phyloP scores from a whole-genome alignment of 2,113 vertebrate genomes.

The Silurus glanis region DNA sequence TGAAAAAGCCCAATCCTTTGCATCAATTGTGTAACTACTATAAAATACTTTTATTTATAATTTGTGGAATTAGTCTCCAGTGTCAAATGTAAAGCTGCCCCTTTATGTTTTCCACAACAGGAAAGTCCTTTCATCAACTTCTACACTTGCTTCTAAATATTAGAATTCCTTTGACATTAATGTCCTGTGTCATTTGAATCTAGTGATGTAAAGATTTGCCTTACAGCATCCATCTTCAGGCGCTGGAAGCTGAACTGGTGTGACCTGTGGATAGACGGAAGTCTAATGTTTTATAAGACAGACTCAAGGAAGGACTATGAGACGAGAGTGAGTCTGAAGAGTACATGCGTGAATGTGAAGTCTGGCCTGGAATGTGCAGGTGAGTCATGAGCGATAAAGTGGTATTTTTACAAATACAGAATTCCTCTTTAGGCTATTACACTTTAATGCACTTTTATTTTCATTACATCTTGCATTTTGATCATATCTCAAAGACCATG shows the following conservation, averaged over 20 bases:
- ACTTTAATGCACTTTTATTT: neutral
- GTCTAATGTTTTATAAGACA: constrained; percentile 84
- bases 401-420: neutral
- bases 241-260: constrained; percentile 98
- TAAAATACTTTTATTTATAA: neutral
- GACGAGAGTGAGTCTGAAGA: constrained; percentile 79
- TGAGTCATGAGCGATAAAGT: constrained; percentile 51
- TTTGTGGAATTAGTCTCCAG: neutral
- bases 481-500: neutral
- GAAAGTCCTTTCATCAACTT: neutral
- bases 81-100: neutral
- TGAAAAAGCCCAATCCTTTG: neutral
- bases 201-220: neutral
- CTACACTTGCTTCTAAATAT: neutral
- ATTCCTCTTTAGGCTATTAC: neutral
- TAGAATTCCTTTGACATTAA: neutral
- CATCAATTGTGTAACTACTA: neutral
- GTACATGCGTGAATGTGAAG: constrained; percentile 77
- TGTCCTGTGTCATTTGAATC: neutral
- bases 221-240: constrained; percentile 80
- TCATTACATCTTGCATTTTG: neutral
- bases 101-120: neutral
- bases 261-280: constrained; percentile 90
- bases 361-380: constrained; percentile 85
- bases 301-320: constrained; percentile 81